Evolutionary conservation across 2,888 invertebrate species (phyloP).

Genomic region (Agrochola lota): DNA sequence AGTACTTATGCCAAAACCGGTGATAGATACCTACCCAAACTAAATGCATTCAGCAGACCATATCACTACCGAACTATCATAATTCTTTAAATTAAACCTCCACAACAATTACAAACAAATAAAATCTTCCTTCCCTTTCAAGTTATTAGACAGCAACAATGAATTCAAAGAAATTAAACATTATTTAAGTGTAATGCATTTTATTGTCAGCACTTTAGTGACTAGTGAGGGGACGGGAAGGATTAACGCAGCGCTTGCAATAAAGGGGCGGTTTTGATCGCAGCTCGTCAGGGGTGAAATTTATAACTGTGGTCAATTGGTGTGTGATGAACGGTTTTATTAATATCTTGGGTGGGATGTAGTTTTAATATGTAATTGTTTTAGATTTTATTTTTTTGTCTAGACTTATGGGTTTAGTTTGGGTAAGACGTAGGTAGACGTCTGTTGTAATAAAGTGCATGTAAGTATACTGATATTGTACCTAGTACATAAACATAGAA

Average conservation of each 20-base stretch:
- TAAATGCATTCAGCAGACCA: not conserved
- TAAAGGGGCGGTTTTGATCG: slow-evolving; percentile 70
- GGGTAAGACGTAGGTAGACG: not conserved
- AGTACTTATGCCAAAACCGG: too few relatives aligned
- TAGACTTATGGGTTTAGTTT: too few relatives aligned
- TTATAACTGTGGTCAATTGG: slow-evolving; percentile 67
- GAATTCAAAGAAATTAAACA: slow-evolving; percentile 67
- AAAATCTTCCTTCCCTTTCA: slow-evolving; percentile 23
- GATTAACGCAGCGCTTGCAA: slow-evolving; percentile 66
- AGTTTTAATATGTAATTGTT: not conserved
- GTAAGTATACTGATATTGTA: not conserved
- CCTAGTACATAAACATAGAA: not conserved
- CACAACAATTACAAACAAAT: slow-evolving; percentile 22
- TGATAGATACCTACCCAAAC: too few relatives aligned
- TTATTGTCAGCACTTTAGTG: slow-evolving; percentile 67
- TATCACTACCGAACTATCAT: not conserved
- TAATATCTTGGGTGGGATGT: not conserved
- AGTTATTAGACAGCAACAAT: slow-evolving; percentile 61
- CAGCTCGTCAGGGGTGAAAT: slow-evolving; percentile 65
- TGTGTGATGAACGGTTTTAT: slow-evolving; percentile 45
- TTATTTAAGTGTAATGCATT: slow-evolving; percentile 68
- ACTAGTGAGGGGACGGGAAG: slow-evolving; percentile 61
- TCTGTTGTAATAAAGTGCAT: not conserved
- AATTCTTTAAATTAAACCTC: slow-evolving; percentile 16
- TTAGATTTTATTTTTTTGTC: not conserved